Evolutionary conservation across 2,797 vertebrate genomes (phyloP).

Genomic region (Malacoraja senta): DNA sequence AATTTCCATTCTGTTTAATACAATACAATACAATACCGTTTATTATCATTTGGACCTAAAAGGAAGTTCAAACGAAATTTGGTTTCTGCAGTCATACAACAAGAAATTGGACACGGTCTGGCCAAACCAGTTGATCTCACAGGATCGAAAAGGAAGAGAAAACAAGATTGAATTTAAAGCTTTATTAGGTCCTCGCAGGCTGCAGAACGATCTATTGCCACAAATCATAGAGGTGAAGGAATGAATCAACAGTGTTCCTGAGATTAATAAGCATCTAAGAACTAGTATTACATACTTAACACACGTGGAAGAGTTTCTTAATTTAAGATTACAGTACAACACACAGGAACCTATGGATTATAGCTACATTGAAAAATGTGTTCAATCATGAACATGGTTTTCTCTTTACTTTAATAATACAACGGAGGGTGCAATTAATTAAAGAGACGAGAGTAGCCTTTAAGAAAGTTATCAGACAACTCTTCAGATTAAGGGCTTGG

Average conservation of each 20-base stretch:
- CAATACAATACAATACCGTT: too few species aligned
- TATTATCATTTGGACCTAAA: too few species aligned
- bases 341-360: not conserved
- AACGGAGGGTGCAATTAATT: not conserved
- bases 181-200: constrained; percentile 19
- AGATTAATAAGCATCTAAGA: constrained; percentile 18
- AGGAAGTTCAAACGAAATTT: too few species aligned
- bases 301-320: not conserved
- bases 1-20: not conserved
- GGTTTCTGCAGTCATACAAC: too few species aligned
- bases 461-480: not conserved
- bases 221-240: constrained; percentile 9
- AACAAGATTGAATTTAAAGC: not conserved
- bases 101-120: not conserved
- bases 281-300: not conserved
- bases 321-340: not conserved
- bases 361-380: not conserved
- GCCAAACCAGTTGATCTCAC: not conserved
- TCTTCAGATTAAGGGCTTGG: not conserved
- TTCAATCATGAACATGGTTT: not conserved
- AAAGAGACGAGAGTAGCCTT: not conserved
- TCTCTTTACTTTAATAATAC: not conserved
- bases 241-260: constrained; percentile 4
- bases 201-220: not conserved
- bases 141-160: not conserved